Evolutionary conservation across 2,113 vertebrate species (phyloP), one percentile per base, ranked within the genome.

Genomic region (Mystacornis crossleyi): DNA sequence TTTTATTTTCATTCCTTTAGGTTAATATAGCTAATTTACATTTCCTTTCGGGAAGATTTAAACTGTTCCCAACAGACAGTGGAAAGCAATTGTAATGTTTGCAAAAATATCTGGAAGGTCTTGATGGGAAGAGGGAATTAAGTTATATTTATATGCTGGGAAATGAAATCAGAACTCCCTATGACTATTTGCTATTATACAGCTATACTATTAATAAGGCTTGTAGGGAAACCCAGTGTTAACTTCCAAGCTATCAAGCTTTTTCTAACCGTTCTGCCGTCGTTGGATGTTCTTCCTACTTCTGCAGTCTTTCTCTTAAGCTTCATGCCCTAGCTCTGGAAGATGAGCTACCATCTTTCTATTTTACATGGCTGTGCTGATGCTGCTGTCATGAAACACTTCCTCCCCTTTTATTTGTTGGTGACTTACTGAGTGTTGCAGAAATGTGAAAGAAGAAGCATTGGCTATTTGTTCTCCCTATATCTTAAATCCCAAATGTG

Each of bases 31-130:
- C 42, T 80, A 31, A 72, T 89, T 95, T 69, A 26, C 7, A 2
- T 89, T 94, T 91, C 55, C 61, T 88, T 96, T 95, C 8, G 10
- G 58, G 80, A 71, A 87, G 75, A 67, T 89, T 81, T 90, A 89
- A 90, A 50, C 43, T 91, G 38, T 91, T 94, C 51, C 45, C 11
- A 90, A 72, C 21, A 65, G 71, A 71, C 5, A 33, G 47, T 58
- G 34, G 33, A 89, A 92, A 60, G 21, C 54, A 67, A 48, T 61
- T 80, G 29, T 11, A 36, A 16, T 67, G 18, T 43, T 93, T 74
- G 45, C 53, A 81, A 86, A 96, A 94, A 36, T 77, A 78, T 14
- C 28, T 89, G 61, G 62, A 86, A 72, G n/a, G 10, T 50, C 64
- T 93, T 67, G 38, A 29, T 60, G 36, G 55, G 71, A 85, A 48